Evolutionary conservation across 2,888 invertebrate genomes (phyloP).

Genomic region (Disparrhopalites patrizii): DNA sequence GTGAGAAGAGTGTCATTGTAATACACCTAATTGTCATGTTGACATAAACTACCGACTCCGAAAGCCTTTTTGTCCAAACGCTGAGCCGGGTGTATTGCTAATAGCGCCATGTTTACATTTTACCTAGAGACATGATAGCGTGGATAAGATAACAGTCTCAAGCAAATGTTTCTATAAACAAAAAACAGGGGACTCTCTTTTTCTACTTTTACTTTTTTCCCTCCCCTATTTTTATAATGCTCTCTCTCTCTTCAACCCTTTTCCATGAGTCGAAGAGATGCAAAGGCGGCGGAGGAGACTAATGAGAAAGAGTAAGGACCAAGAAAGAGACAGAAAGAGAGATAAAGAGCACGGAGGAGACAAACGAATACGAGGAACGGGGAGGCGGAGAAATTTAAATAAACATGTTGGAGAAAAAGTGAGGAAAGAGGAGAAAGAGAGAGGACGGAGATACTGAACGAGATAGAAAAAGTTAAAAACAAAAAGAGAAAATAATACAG

Average conservation of each 20-base stretch:
- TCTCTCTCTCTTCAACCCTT: background rate
- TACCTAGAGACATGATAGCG: conserved; percentile 14
- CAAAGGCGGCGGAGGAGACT: too few species aligned
- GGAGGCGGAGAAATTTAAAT: too few species aligned
- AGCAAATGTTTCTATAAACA: conserved; percentile 24
- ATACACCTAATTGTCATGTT: conserved; percentile 22
- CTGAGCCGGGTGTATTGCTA: conserved; percentile 6
- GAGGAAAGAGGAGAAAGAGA: too few species aligned
- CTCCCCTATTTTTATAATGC: background rate
- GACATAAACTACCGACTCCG: conserved; percentile 19
- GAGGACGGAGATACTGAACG: too few species aligned
- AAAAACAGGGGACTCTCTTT: conserved; percentile 11
- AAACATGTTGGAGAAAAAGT: too few species aligned
- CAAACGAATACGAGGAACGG: too few species aligned
- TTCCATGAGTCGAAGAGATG: too few species aligned
- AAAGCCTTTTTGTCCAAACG: background rate
- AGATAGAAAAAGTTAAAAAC: too few species aligned
- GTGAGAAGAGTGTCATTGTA: conserved; percentile 20
- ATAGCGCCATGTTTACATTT: conserved; percentile 24
- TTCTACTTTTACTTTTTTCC: conserved; percentile 15
- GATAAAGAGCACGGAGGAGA: too few species aligned
- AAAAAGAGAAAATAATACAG: too few species aligned
- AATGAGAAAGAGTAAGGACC: too few species aligned
- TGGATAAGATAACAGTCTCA: conserved; percentile 24
- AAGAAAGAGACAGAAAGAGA: too few species aligned